Evolutionary conservation across 1,140 invertebrate species (phyloP).

Genomic region (Riptortus pedestris): DNA sequence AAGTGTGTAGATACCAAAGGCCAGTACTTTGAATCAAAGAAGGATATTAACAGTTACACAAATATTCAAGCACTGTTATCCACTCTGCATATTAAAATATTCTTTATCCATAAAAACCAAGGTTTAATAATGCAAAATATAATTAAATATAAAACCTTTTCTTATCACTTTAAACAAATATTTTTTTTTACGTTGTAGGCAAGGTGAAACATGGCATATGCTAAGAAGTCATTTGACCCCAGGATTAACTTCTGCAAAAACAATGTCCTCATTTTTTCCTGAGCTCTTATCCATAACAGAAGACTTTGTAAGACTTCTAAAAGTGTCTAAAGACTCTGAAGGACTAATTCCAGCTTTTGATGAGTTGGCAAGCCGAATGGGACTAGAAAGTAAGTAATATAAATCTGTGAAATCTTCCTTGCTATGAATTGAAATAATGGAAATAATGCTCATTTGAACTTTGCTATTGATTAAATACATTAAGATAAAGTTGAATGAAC

Average conservation of each 20-base stretch:
- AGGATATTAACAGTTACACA: too few species aligned
- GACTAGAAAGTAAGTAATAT: slow-evolving; percentile 59
- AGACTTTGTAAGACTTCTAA: slow-evolving; percentile 61
- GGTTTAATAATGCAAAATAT: neutral
- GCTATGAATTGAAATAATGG: neutral
- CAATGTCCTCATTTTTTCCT: slow-evolving; percentile 64
- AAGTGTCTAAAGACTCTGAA: slow-evolving; percentile 40
- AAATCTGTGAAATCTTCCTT: slow-evolving; percentile 18
- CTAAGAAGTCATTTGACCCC: slow-evolving; percentile 62
- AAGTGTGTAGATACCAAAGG: too few species aligned
- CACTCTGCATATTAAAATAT: too few species aligned
- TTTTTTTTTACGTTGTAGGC: slow-evolving; percentile 41
- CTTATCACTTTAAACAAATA: too few species aligned
- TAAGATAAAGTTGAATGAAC: neutral
- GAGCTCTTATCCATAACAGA: slow-evolving; percentile 64
- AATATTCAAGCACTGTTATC: too few species aligned
- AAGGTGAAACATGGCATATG: slow-evolving; percentile 68
- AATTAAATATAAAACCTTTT: too few species aligned
- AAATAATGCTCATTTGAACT: slow-evolving; percentile 24
- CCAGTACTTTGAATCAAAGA: too few species aligned
- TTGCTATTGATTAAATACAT: slow-evolving; percentile 10
- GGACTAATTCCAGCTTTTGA: slow-evolving; percentile 51
- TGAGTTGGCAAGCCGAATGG: slow-evolving; percentile 60
- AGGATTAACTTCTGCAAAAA: slow-evolving; percentile 62
- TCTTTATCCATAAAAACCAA: too few species aligned